Evolutionary conservation across 2,888 invertebrate genomes (phyloP).

Genomic region (Metacarcinus magister): DNA sequence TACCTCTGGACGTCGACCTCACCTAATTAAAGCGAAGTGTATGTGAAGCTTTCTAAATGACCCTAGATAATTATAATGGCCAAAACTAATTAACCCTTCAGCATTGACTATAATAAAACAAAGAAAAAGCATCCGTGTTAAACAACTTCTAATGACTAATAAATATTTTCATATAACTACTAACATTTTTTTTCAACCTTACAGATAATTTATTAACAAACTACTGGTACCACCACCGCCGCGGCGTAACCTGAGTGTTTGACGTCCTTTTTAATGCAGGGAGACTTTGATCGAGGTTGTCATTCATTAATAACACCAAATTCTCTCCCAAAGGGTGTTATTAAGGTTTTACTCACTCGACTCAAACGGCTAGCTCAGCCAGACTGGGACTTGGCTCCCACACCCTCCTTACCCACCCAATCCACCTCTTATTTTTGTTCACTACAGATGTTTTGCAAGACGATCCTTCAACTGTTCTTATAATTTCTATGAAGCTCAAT

Average conservation of each 20-base stretch:
- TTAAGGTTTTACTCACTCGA: background rate
- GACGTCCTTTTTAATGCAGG: background rate
- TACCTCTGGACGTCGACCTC: background rate
- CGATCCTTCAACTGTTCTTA: background rate
- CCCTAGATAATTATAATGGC: conserved; percentile 1
- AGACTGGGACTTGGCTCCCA: background rate
- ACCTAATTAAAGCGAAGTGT: background rate
- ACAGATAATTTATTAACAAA: background rate
- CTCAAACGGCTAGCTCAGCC: background rate
- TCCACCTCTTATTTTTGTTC: background rate
- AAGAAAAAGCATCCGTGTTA: background rate
- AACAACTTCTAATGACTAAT: background rate
- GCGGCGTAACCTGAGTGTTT: background rate
- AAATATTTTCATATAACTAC: background rate
- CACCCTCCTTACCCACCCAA: background rate
- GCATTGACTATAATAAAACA: background rate
- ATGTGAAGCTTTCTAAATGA: conserved; percentile 14
- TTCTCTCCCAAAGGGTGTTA: background rate
- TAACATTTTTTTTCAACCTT: background rate
- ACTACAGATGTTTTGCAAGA: background rate
- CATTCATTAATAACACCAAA: background rate
- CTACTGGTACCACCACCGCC: background rate
- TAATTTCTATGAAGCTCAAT: background rate
- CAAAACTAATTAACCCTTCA: background rate
- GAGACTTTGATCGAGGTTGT: background rate